A percentile compares a stretch with the other conserved stretches of the same genome.
Conservation (phyloP, 2,888 invertebrate species). For the Heteromurus nitidus region DNA sequence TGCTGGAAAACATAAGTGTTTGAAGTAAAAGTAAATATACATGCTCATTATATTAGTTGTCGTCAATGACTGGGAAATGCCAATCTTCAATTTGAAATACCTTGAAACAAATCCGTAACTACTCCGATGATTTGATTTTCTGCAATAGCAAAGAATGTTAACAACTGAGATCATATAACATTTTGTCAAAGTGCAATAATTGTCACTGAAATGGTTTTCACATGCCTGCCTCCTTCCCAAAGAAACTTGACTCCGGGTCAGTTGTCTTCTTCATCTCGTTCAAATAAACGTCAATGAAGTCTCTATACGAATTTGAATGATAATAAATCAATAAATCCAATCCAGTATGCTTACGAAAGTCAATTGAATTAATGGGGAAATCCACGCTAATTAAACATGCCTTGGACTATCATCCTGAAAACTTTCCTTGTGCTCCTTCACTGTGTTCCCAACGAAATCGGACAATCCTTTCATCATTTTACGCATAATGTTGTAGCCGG, state of each 20-base stretch:
- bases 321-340: background rate
- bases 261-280: slow-evolving; percentile 50
- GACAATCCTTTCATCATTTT: slow-evolving; percentile 8
- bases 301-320: slow-evolving; percentile 13
- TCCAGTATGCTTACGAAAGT: background rate
- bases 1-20: too few species aligned
- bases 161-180: background rate
- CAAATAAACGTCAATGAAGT: slow-evolving; percentile 58
- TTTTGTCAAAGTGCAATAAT: too few species aligned
- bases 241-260: slow-evolving; percentile 46
- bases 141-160: background rate
- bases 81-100: background rate
- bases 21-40: too few species aligned
- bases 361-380: background rate
- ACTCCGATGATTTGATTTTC: slow-evolving; percentile 11
- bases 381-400: background rate
- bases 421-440: slow-evolving; percentile 40
- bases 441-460: slow-evolving; percentile 6
- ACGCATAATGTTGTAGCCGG: slow-evolving; percentile 51
- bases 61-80: background rate
- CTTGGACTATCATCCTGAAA: slow-evolving; percentile 48
- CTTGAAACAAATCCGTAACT: slow-evolving; percentile 1
- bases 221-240: slow-evolving; percentile 38
- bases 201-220: background rate
- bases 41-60: background rate